Evolutionary conservation across 2,888 invertebrate genomes (phyloP).

Genomic region (Rhamnusium bicolor): DNA sequence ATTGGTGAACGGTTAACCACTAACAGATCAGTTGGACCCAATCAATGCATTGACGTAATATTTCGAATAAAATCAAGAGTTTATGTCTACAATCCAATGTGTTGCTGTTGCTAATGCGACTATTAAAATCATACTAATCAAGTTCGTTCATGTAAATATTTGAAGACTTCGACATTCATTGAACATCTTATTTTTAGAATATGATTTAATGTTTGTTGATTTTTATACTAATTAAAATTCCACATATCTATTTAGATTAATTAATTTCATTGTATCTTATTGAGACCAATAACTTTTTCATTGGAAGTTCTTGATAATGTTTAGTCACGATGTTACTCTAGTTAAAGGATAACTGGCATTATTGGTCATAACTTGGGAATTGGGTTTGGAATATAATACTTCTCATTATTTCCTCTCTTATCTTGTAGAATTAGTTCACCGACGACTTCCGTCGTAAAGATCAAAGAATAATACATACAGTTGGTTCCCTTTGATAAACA

Average conservation of each 20-base stretch:
- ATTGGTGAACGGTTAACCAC: slow-evolving; percentile 31
- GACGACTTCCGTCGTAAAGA: slow-evolving; percentile 31
- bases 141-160: slow-evolving; percentile 44
- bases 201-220: slow-evolving; percentile 55
- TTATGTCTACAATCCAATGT: slow-evolving; percentile 51
- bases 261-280: slow-evolving; percentile 22
- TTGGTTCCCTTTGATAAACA: slow-evolving; percentile 21
- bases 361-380: slow-evolving; percentile 25
- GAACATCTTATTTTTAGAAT: slow-evolving; percentile 58
- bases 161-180: slow-evolving; percentile 48
- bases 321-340: neutral
- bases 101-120: slow-evolving; percentile 30
- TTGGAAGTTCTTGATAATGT: slow-evolving; percentile 14
- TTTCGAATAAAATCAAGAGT: slow-evolving; percentile 52
- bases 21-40: slow-evolving; percentile 38
- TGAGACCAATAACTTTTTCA: slow-evolving; percentile 24
- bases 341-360: slow-evolving; percentile 4
- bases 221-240: slow-evolving; percentile 48
- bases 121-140: slow-evolving; percentile 46
- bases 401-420: slow-evolving; percentile 30
- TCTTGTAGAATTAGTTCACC: slow-evolving; percentile 28
- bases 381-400: slow-evolving; percentile 26
- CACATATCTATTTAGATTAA: slow-evolving; percentile 37
- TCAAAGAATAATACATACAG: slow-evolving; percentile 23
- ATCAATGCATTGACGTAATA: slow-evolving; percentile 56